A percentile compares a stretch with the other conserved stretches of the same genome.
Conservation (phyloP, 2,888 invertebrate genomes). For the Pachycephus smyrnensis region DNA sequence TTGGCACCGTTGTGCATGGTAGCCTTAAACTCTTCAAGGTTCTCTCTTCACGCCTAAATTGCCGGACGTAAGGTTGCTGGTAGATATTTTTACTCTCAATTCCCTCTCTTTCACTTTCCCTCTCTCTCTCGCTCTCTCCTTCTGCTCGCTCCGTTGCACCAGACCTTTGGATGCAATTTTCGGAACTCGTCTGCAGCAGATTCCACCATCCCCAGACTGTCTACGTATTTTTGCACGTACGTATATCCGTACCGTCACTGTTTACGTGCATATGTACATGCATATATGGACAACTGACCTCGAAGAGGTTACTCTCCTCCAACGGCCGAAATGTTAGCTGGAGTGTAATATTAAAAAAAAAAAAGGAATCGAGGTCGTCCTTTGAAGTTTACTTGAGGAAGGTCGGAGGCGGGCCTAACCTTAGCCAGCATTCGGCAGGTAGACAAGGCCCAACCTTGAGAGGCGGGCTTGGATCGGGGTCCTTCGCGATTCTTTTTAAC, state of each 20-base stretch:
- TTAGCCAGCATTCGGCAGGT: slow-evolving; percentile 47
- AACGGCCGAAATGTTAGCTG: slow-evolving; percentile 46
- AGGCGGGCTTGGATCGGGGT: slow-evolving; percentile 44
- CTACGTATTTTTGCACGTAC: not conserved
- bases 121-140: not conserved
- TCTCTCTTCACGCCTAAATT: too few species aligned
- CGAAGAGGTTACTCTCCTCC: slow-evolving; percentile 47
- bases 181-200: not conserved
- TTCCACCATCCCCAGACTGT: not conserved
- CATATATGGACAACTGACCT: slow-evolving; percentile 30
- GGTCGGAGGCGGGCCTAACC: slow-evolving; percentile 56
- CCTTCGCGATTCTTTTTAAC: slow-evolving; percentile 42
- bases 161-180: slow-evolving; percentile 1
- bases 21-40: too few species aligned
- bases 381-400: slow-evolving; percentile 48
- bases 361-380: slow-evolving; percentile 45
- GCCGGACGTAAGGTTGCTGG: not conserved
- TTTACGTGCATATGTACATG: slow-evolving; percentile 1
- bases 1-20: too few species aligned
- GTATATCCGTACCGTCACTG: not conserved
- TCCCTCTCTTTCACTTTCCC: not conserved
- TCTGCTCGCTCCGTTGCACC: not conserved
- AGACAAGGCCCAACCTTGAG: slow-evolving; percentile 53
- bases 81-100: not conserved
- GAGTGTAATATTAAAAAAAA: slow-evolving; percentile 46